Conservation (phyloP, 92 coral and sea anemone genomes). For the Isaurus tuberculatus region DNA sequence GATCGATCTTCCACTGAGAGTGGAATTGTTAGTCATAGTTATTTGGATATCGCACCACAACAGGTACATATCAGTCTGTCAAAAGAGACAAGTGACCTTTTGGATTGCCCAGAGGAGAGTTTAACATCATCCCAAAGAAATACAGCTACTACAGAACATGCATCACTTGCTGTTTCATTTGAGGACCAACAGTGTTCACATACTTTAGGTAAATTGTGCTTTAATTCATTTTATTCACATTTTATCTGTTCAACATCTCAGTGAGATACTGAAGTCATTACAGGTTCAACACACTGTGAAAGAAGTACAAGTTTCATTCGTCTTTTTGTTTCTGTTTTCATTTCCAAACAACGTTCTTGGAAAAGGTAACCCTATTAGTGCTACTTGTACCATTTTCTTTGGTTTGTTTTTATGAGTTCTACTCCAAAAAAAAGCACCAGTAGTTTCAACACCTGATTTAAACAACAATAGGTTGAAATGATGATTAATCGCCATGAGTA, state of each 20-base stretch:
- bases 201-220: background rate
- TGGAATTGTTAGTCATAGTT: background rate
- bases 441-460: too few relatives aligned
- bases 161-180: background rate
- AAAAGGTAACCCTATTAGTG: too few relatives aligned
- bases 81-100: background rate
- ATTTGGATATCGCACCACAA: background rate
- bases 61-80: background rate
- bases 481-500: too few relatives aligned
- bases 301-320: too few relatives aligned
- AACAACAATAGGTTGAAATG: too few relatives aligned
- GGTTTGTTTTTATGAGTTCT: too few relatives aligned
- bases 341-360: too few relatives aligned
- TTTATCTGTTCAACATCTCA: background rate
- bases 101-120: background rate
- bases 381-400: too few relatives aligned
- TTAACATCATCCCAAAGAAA: background rate
- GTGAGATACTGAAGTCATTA: too few relatives aligned
- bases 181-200: background rate
- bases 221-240: background rate
- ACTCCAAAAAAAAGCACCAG: too few relatives aligned
- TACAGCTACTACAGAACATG: background rate
- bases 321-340: too few relatives aligned
- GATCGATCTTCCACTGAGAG: background rate
- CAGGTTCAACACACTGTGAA: too few relatives aligned